Percentiles rank a stretch among this genome's conserved stretches.
Evolutionary conservation across 2,797 vertebrate species (phyloP).

Genomic region (Margarornis squamiger): DNA sequence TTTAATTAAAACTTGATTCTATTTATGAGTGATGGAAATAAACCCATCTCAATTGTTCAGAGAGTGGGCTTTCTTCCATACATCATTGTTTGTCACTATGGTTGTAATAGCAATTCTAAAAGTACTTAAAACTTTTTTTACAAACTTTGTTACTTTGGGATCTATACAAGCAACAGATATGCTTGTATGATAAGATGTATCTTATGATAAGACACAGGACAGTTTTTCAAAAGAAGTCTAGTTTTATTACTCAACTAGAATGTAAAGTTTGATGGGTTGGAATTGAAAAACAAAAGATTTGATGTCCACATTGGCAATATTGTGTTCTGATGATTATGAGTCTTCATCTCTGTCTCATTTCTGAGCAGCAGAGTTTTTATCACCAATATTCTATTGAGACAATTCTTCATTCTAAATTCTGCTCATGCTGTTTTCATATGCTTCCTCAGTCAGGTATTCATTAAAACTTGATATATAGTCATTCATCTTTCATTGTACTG

Average conservation of each 20-base stretch:
- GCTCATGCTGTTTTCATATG: background rate
- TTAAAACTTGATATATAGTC: constrained; percentile 11
- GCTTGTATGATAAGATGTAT: too few relatives aligned
- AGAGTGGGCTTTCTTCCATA: background rate
- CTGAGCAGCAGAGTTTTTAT: background rate
- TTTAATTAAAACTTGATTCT: background rate
- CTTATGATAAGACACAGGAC: background rate
- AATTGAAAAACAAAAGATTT: constrained; percentile 36
- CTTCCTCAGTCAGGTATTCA: background rate
- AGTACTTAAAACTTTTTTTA: constrained; percentile 42
- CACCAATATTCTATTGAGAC: background rate
- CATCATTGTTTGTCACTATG: background rate
- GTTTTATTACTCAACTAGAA: constrained; percentile 20
- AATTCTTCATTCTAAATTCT: constrained; percentile 4
- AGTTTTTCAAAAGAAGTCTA: constrained; percentile 9
- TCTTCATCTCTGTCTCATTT: background rate
- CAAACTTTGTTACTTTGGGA: constrained; percentile 13
- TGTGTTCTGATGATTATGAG: background rate
- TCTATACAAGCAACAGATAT: background rate
- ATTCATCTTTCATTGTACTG: background rate
- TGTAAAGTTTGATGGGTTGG: constrained; percentile 24
- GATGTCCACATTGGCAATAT: background rate
- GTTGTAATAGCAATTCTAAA: background rate
- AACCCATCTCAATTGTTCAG: background rate
- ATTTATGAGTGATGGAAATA: background rate